Percentiles rank a stretch among this genome's conserved stretches.
These are phyloP conservation scores for Zaprionus ghesquierei DNA, from an alignment of 1,140 invertebrate species.

Conservation along the genomic window DNA sequence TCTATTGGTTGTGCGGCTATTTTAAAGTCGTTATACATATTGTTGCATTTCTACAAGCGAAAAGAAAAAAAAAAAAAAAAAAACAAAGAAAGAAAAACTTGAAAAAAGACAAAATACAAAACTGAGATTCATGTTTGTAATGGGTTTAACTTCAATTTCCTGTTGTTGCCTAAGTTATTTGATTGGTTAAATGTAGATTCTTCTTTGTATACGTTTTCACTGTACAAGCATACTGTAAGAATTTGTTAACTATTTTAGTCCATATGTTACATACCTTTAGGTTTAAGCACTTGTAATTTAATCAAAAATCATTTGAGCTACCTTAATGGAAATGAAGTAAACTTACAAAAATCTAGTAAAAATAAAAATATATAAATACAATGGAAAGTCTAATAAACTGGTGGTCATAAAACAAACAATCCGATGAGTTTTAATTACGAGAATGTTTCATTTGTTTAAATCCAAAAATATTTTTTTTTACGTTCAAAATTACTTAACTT, in stretches of 20 bases:
- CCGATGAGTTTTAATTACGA: slow-evolving; percentile 1
- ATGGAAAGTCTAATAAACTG: slow-evolving; percentile 60
- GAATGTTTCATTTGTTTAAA: background rate
- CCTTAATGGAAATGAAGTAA: slow-evolving; percentile 77
- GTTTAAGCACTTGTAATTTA: slow-evolving; percentile 77
- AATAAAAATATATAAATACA: slow-evolving; percentile 47
- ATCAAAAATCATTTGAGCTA: slow-evolving; percentile 77
- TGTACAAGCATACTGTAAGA: slow-evolving; percentile 62
- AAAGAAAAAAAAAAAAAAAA: slow-evolving; percentile 19
- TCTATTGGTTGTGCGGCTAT: slow-evolving; percentile 80
- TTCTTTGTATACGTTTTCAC: slow-evolving; percentile 57
- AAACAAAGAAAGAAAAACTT: slow-evolving; percentile 19
- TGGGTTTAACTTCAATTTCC: slow-evolving; percentile 67
- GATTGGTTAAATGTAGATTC: slow-evolving; percentile 32
- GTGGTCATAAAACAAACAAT: slow-evolving; percentile 53
- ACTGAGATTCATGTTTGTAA: slow-evolving; percentile 38
- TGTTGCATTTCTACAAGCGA: slow-evolving; percentile 71
- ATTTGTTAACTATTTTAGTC: slow-evolving; percentile 80
- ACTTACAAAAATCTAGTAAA: slow-evolving; percentile 65
- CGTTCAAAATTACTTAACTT: no score
- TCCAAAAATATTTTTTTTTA: no score
- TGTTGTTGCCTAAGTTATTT: slow-evolving; percentile 63
- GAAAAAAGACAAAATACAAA: slow-evolving; percentile 16
- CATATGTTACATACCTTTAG: slow-evolving; percentile 77
- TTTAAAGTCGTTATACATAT: slow-evolving; percentile 74